phyloP scores from a whole-genome alignment of 2,797 vertebrate genomes.

The Catostomus latipinnis region DNA sequence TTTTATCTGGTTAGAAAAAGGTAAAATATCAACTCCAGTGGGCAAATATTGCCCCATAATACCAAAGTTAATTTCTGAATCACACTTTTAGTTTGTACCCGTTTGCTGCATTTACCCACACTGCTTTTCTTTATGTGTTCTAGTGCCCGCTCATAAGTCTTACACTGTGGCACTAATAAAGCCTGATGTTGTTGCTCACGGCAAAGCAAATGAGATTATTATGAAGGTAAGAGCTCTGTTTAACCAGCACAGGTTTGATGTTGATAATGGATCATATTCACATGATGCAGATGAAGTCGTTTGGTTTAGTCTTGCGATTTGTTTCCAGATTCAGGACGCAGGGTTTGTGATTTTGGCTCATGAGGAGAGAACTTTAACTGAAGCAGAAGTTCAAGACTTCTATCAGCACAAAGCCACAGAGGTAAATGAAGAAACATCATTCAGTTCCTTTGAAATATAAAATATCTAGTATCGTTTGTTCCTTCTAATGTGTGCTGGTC shows the following conservation, averaged over 20 bases:
- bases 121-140: conserved; percentile 25
- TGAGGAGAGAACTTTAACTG: conserved; percentile 79
- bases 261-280: not conserved
- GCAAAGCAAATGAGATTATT: conserved; percentile 86
- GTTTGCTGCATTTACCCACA: not conserved
- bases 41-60: too few relatives aligned
- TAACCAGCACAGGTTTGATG: not conserved
- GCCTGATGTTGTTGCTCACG: conserved; percentile 87
- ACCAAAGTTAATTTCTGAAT: too few relatives aligned
- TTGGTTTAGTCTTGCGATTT: conserved; percentile 2
- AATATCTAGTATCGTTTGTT: not conserved
- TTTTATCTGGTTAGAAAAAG: too few relatives aligned
- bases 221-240: conserved; percentile 81
- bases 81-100: not conserved
- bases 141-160: conserved; percentile 78
- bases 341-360: conserved; percentile 86
- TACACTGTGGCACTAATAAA: conserved; percentile 89
- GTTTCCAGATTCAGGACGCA: conserved; percentile 83
- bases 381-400: conserved; percentile 80
- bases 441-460: conserved; percentile 27
- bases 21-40: too few relatives aligned
- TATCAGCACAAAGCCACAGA: conserved; percentile 83
- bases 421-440: conserved; percentile 67
- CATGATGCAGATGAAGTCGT: not conserved
- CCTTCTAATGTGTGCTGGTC: conserved; percentile 3